These are phyloP conservation scores for Syngnathus rostellatus DNA, from an alignment of 2,797 vertebrate genomes.

Conservation along the genomic window DNA sequence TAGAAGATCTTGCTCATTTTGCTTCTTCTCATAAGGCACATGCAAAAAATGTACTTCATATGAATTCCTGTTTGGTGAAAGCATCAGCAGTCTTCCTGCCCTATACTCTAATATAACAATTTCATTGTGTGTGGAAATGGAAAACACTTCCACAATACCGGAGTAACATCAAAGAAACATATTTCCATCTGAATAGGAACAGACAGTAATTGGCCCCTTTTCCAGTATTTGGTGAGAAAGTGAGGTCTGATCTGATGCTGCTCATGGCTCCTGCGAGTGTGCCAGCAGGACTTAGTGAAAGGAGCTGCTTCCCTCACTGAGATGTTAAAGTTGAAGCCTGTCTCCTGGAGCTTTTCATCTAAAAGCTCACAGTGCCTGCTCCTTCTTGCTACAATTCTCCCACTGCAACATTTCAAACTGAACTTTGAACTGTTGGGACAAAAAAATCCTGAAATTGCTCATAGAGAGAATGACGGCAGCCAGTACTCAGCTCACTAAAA, in stretches of 20 bases:
- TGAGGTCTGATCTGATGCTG: constrained; percentile 2
- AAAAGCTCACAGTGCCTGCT: constrained; percentile 7
- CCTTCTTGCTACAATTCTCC: neutral
- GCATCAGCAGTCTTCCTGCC: neutral
- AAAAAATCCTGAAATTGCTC: neutral
- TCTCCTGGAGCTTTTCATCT: constrained; percentile 12
- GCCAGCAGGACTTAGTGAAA: neutral
- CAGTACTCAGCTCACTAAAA: neutral
- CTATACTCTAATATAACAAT: neutral
- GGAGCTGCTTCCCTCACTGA: neutral
- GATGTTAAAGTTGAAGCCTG: constrained; percentile 7
- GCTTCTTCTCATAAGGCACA: neutral
- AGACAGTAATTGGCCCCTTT: constrained; percentile 3
- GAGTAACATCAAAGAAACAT: constrained; percentile 1
- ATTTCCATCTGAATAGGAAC: neutral
- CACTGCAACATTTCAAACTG: constrained; percentile 4
- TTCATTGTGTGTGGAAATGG: neutral
- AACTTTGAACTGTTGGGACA: constrained; percentile 6
- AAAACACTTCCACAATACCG: constrained; percentile 1
- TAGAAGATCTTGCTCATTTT: neutral
- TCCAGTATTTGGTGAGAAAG: constrained; percentile 5
- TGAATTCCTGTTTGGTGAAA: neutral
- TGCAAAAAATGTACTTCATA: neutral
- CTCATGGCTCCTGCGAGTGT: neutral
- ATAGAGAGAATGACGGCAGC: neutral